These are phyloP conservation scores for Tapirus terrestris DNA, from an alignment of 2,113 vertebrate species.

Conservation along the genomic window DNA sequence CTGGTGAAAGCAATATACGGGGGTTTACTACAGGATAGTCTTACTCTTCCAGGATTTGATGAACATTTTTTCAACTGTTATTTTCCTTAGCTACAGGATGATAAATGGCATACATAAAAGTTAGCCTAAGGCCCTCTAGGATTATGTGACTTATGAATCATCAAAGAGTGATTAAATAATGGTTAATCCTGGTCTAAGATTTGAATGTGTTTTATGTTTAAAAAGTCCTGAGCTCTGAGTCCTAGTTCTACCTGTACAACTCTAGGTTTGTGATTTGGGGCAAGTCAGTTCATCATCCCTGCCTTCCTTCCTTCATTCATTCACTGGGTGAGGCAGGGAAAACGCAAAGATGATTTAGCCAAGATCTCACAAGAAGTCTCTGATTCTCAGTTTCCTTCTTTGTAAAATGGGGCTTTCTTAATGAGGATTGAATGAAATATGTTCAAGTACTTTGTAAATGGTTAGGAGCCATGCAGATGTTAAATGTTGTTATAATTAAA, in stretches of 20 bases:
- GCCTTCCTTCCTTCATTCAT: background rate
- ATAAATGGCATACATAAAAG: background rate
- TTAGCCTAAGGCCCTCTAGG: background rate
- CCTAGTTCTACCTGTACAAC: background rate
- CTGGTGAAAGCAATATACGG: background rate
- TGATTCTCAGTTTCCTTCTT: background rate
- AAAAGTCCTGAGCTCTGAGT: background rate
- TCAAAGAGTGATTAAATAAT: slow-evolving; percentile 36
- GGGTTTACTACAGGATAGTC: background rate
- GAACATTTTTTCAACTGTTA: background rate
- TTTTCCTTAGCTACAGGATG: slow-evolving; percentile 16
- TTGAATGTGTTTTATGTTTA: background rate
- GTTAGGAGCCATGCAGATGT: background rate
- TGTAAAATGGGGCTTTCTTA: background rate
- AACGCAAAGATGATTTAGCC: background rate
- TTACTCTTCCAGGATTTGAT: background rate
- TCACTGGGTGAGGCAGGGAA: background rate
- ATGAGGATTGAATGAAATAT: background rate
- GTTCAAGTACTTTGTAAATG: background rate
- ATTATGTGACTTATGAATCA: slow-evolving; percentile 23
- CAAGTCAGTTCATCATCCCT: background rate
- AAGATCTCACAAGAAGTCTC: background rate
- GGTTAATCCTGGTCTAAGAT: background rate
- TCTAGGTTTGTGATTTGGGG: background rate
- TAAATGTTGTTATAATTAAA: background rate